Evolutionary conservation across 2,888 invertebrate genomes (phyloP).

Genomic region (Lobophora halterata): DNA sequence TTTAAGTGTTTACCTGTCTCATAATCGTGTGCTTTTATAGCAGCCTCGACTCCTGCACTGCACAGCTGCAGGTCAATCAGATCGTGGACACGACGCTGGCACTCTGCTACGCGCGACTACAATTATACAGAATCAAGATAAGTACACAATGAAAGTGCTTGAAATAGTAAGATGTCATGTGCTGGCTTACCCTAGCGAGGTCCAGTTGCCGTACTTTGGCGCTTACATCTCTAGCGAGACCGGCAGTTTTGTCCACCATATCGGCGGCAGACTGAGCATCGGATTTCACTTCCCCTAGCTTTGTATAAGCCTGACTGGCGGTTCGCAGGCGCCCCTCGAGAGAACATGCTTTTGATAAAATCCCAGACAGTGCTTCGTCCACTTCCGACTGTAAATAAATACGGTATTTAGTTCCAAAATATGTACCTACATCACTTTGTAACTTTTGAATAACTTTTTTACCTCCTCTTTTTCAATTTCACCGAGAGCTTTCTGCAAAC

Average conservation of each 20-base stretch:
- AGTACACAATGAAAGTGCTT: too few relatives aligned
- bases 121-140: neutral
- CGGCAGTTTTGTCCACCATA: slow-evolving; percentile 93
- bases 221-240: slow-evolving; percentile 95
- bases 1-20: slow-evolving; percentile 93
- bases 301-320: slow-evolving; percentile 90
- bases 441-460: slow-evolving; percentile 20
- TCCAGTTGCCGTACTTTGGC: slow-evolving; percentile 97
- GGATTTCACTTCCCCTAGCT: slow-evolving; percentile 87
- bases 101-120: slow-evolving; percentile 94
- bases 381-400: slow-evolving; percentile 81
- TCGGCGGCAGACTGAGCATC: slow-evolving; percentile 91
- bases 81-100: slow-evolving; percentile 96
- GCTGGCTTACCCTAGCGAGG: slow-evolving; percentile 87
- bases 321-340: slow-evolving; percentile 90
- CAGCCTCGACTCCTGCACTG: slow-evolving; percentile 97
- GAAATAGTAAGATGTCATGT: too few relatives aligned
- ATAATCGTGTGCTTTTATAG: slow-evolving; percentile 96
- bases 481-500: slow-evolving; percentile 78
- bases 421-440: neutral
- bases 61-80: slow-evolving; percentile 96
- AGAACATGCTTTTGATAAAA: slow-evolving; percentile 87
- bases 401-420: slow-evolving; percentile 5
- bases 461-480: slow-evolving; percentile 82
- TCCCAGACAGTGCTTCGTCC: slow-evolving; percentile 84